Evolutionary conservation across 1,140 invertebrate species (phyloP).

Genomic region (Lasioglossum albipes): DNA sequence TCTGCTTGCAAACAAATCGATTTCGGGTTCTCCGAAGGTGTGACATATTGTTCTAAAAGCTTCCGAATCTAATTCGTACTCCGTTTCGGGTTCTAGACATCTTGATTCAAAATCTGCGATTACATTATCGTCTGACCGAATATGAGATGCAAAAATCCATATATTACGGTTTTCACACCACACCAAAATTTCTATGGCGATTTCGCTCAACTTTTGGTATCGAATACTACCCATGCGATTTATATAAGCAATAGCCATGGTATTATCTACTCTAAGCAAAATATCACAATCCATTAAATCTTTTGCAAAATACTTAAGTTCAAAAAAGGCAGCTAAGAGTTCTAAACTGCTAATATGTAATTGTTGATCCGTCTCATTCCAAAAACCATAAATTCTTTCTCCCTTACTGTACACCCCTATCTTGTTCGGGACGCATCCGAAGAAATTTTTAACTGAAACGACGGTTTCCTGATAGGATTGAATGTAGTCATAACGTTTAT

Average conservation of each 20-base stretch:
- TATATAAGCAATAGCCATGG: slow-evolving; percentile 24
- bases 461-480: too few species aligned
- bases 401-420: too few species aligned
- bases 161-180: slow-evolving; percentile 29
- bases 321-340: slow-evolving; percentile 23
- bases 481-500: too few species aligned
- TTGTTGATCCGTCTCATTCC: neutral
- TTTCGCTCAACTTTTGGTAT: slow-evolving; percentile 24
- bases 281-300: slow-evolving; percentile 57
- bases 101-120: slow-evolving; percentile 15
- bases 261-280: slow-evolving; percentile 53
- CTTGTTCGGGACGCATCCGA: too few species aligned
- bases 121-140: too few species aligned
- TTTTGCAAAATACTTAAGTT: slow-evolving; percentile 13
- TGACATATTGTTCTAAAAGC: neutral
- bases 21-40: neutral
- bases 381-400: too few species aligned
- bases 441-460: too few species aligned
- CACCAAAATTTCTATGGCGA: slow-evolving; percentile 28
- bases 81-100: neutral
- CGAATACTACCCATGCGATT: slow-evolving; percentile 27
- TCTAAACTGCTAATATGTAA: slow-evolving; percentile 41
- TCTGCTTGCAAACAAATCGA: slow-evolving; percentile 20
- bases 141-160: neutral
- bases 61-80: slow-evolving; percentile 1